These are phyloP conservation scores for Platycheirus albimanus DNA, from an alignment of 2,888 invertebrate species.

Conservation along the genomic window DNA sequence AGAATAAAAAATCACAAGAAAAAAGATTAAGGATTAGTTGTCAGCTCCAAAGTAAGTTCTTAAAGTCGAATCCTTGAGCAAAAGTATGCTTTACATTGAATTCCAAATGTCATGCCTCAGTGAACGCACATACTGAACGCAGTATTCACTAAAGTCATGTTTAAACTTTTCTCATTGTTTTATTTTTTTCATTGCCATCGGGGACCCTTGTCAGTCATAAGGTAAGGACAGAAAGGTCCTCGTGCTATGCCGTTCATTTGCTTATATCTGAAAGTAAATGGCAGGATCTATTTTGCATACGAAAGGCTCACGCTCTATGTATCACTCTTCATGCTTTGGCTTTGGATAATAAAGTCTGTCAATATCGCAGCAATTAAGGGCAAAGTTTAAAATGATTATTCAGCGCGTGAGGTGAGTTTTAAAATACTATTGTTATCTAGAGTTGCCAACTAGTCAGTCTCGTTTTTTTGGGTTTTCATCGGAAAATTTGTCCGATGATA, in stretches of 20 bases:
- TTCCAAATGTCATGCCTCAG: no score
- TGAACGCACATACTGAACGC: no score
- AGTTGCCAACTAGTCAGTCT: background rate
- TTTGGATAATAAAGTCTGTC: constrained; percentile 45
- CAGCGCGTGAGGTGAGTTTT: constrained; percentile 57
- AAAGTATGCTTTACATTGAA: no score
- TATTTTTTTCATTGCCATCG: background rate
- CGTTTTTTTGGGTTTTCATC: background rate
- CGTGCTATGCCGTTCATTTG: background rate
- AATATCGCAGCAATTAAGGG: constrained; percentile 65
- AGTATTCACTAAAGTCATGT: no score
- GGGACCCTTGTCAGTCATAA: constrained; percentile 18
- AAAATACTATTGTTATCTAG: constrained; percentile 23
- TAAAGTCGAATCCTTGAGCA: no score
- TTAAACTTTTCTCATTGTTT: background rate
- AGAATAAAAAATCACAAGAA: no score
- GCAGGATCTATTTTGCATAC: constrained; percentile 19
- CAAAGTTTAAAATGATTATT: constrained; percentile 66
- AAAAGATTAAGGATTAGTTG: no score
- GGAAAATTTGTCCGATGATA: no score
- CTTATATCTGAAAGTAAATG: background rate
- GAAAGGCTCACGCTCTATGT: constrained; percentile 15
- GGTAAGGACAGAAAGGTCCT: no score
- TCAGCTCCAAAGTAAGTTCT: no score
- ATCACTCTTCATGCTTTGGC: background rate